Evolutionary conservation across 2,113 vertebrate species (phyloP), one percentile per base, ranked within the genome.

Genomic region (Callorhinus ursinus): DNA sequence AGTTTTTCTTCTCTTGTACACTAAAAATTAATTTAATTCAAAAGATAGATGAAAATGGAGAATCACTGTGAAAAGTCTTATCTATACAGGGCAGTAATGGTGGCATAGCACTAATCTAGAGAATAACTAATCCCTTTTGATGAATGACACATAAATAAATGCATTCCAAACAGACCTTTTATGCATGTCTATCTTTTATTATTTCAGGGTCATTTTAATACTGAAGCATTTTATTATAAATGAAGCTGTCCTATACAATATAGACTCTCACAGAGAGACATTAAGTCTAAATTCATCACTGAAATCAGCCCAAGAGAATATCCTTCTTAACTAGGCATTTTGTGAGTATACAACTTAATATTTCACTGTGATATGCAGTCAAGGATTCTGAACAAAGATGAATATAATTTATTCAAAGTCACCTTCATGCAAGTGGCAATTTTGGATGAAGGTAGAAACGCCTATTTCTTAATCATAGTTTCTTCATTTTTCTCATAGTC

Each of bases 381-480:
- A 93, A 95, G 49, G 36, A 94, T 90, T 90, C 76, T 81, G 83
- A 96, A 96, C 57, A 87, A 96, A 96, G 87, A 97, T 92, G 69
- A 95, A 96, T 93, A 77, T 84, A 97, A 98, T 96, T 96, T 97
- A 88, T 95, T 97, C 81, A 94, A 96, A 97, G 88, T 97, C 95
- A 97, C 95, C 98, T 97, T 98, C 87, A 97, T 94, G 84, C 51
- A 95, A 94, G 97, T 97, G 57, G n/a, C 0, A 95, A 81, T 96
- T 95, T 84, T 84, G 71, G 59, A 90, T 93, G 71, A 90, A 93
- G 95, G 63, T 96, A 14, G 31, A 12, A 96, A 96, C 0, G 1
- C 42, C 39, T 88, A 42, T 95, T 95, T 90, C 81, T 94, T 88
- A 93, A 92, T 95, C 81, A 96, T 42, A 76, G 11, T 96, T 93